Conservation (phyloP, 53 echinoderm and acorn worm species). For the Hippasteria phrygiana region DNA sequence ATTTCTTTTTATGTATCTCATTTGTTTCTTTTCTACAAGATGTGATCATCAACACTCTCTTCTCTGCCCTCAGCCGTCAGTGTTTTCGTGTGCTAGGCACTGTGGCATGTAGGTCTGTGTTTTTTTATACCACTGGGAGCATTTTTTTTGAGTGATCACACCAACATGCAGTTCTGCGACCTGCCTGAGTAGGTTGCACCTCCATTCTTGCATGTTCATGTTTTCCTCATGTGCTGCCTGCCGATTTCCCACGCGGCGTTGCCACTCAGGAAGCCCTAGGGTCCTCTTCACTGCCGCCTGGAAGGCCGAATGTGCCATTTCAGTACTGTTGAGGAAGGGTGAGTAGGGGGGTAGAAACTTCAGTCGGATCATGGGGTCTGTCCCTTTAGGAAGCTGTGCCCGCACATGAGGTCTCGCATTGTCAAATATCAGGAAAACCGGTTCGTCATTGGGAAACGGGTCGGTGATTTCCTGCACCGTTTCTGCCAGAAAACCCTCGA, state of each 20-base stretch:
- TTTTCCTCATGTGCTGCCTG: slow-evolving; percentile 25
- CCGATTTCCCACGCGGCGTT: slow-evolving; percentile 29
- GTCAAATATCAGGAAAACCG: slow-evolving; percentile 6
- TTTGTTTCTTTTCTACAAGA: too few species aligned
- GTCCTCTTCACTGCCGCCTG: slow-evolving; percentile 32
- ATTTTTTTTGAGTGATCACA: slow-evolving; percentile 24
- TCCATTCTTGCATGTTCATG: slow-evolving; percentile 57
- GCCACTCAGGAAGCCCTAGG: slow-evolving; percentile 42
- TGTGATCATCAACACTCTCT: too few species aligned
- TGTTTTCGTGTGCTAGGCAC: slow-evolving; percentile 33
- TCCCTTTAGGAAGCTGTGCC: slow-evolving; percentile 26
- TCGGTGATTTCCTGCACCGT: background rate
- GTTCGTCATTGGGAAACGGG: background rate
- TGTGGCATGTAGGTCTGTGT: slow-evolving; percentile 33
- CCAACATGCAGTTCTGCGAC: slow-evolving; percentile 8
- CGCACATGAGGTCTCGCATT: slow-evolving; percentile 38
- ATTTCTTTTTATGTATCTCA: too few species aligned
- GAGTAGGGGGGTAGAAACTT: slow-evolving; percentile 59
- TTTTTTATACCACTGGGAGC: slow-evolving; percentile 43
- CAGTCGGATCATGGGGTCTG: slow-evolving; percentile 20
- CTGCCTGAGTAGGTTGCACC: slow-evolving; percentile 30
- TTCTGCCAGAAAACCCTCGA: slow-evolving; percentile 45
- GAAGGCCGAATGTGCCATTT: slow-evolving; percentile 57
- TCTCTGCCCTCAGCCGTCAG: too few species aligned
- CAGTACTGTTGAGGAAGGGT: slow-evolving; percentile 43